Evolutionary conservation across 1,140 invertebrate species (phyloP), one percentile per base, ranked within the genome.

Genomic region (Acarapis woodi): DNA sequence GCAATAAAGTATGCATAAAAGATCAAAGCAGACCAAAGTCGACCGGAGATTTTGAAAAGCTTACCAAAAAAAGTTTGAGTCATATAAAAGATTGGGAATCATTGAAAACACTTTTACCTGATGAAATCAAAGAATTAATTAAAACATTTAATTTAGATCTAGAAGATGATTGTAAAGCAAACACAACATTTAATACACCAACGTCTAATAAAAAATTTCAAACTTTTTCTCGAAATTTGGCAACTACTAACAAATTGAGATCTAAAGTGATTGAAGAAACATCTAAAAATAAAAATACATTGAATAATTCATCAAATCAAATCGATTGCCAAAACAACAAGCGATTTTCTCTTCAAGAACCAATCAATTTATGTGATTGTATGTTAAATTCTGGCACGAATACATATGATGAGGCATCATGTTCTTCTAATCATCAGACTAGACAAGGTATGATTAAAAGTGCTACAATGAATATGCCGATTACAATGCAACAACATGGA

Each of bases 11-110:
- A 18, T 15, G 14, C 14, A 10, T 28, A 18, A n/a, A 12, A 16
- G 35, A 26, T n/a, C 19, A 37, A 37, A 31, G 26, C 25, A 37
- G 21, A 45, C 75, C 74, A n/a, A 71, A 73, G 44, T 77, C 73
- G 18, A 77, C 71, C 48, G 73, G 70, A 44, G 76, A 82, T 49
- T 60, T 79, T 24, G 77, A 82, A 53, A 62, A 66, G 19, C 53
- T 83, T 12, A 70, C 69, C 46, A 70, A 70, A 50, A 72, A 73
- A 40, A 53, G 53, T 32, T 69, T 82, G 41, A 64, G 65, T 18
- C 75, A 83, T 47, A 68, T 87, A 8, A 65, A 68, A 48, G 80
- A 88, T 50, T 87, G 79, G 79, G 74, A 82, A 49, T 83, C 76
- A 1, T 56, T 88, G 24, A 77, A 73, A 40, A 71, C 83, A 35